A percentile compares a stretch with the other conserved stretches of the same genome.
phyloP scores from a whole-genome alignment of 2,113 vertebrate species.

The Macquaria ambigua region DNA sequence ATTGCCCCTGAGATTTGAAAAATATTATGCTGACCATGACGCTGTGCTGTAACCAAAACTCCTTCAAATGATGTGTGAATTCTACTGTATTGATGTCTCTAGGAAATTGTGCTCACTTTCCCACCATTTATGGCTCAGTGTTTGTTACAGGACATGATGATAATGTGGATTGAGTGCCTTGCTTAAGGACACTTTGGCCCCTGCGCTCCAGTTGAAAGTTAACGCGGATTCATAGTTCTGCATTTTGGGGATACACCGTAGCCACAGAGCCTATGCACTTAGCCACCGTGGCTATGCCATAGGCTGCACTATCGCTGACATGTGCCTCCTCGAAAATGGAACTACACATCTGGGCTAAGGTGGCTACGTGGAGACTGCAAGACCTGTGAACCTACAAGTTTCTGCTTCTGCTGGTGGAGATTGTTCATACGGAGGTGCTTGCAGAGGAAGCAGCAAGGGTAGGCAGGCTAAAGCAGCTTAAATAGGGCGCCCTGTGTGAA shows the following conservation, averaged over 20 bases:
- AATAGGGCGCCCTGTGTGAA: too few relatives aligned
- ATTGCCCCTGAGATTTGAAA: constrained; percentile 15
- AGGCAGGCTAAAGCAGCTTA: too few relatives aligned
- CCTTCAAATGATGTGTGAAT: too few relatives aligned
- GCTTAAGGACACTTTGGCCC: neutral
- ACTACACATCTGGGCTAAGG: neutral
- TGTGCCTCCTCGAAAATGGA: neutral
- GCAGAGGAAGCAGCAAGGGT: too few relatives aligned
- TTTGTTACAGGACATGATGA: neutral
- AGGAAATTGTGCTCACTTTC: neutral
- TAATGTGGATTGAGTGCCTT: neutral
- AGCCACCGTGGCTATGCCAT: neutral
- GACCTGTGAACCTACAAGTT: neutral
- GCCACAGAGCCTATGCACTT: neutral
- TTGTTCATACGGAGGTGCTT: too few relatives aligned
- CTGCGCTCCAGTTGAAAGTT: neutral
- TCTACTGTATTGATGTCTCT: neutral
- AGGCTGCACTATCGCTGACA: neutral
- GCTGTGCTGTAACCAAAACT: neutral
- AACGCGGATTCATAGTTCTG: neutral
- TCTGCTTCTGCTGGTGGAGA: neutral
- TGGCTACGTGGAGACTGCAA: neutral
- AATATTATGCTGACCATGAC: neutral
- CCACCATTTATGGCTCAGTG: neutral
- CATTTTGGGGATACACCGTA: neutral